Base-by-base conservation (phyloP, 2,888 invertebrate species). In the Acanthosoma haemorrhoidale region DNA sequence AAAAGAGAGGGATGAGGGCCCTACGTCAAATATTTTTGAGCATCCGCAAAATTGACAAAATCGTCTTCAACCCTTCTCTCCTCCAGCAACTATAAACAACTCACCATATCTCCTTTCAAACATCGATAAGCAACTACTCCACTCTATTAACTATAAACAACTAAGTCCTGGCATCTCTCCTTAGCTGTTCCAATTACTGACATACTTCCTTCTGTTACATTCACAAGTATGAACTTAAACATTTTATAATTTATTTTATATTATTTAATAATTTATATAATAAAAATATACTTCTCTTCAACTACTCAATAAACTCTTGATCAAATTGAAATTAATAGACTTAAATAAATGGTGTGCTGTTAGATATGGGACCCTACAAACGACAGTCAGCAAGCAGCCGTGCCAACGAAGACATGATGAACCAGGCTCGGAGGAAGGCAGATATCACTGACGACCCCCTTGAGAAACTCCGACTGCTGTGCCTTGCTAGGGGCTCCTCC, bases 401-500 rank as follows among this genome's bases (percentile, higher is more conserved):
- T 73, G 84, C 88, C 78, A 92, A 95, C 79, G 85, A 86, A 68
- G 90, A 90, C 80, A 85, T 95, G 83, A 88, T 90, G 78, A 86
- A 87, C 79, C 88, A 87, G 81, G 87, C 90, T 73, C 82, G 84
- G 41, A 84, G 91, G 21, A 88, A 90, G 60, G 80, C 91, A 67
- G 80, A 84, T 71, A 81, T 82, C 64, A 83, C 90, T 18, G 88
- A 86, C 71, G 93, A 95, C 79, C 89, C 93, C 0, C 80, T 95
- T 70, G 91, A 96, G 81, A 89, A 89, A 78, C 81, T 97, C 74
- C 86, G 96, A 61, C 82, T 93, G 74, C 83, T 91, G 74, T 95
- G 96, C 79, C 83, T 96, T 67, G 84, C 90, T 1, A 84, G 95
- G 72, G 97, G 96, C 18, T 90, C 94, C 31, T 86, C 86, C 29